These are phyloP conservation scores for Cololabis saira DNA, from an alignment of 2,113 vertebrate species.

Conservation along the genomic window DNA sequence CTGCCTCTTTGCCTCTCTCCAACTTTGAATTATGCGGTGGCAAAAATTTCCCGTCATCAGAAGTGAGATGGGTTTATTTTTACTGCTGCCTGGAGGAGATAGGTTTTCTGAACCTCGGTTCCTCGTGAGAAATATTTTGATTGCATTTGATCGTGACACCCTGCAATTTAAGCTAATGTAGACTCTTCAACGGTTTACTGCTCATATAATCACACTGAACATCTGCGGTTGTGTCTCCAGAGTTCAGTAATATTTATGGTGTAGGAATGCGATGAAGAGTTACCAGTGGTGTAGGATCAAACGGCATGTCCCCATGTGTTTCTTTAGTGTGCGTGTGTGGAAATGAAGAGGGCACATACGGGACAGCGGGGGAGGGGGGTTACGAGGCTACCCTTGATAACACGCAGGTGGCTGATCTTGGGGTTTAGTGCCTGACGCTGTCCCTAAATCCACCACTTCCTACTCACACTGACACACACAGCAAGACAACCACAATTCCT, in stretches of 20 bases:
- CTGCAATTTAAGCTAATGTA: conserved; percentile 21
- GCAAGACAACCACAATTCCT: conserved; percentile 58
- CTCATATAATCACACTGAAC: conserved; percentile 40
- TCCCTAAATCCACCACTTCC: conserved; percentile 60
- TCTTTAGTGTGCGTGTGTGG: conserved; percentile 12
- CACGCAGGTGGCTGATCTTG: conserved; percentile 77
- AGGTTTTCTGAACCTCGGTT: conserved; percentile 43
- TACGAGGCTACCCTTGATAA: conserved; percentile 67
- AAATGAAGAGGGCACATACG: conserved; percentile 54
- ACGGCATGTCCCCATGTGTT: conserved; percentile 15
- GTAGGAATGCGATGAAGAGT: conserved; percentile 28
- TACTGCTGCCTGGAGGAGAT: conserved; percentile 46
- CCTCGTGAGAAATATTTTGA: conserved; percentile 59
- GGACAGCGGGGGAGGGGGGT: conserved; percentile 59
- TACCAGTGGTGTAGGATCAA: conserved; percentile 47
- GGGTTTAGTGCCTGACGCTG: conserved; percentile 61
- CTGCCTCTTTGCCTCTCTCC: conserved; percentile 43
- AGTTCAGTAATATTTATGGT: conserved; percentile 17
- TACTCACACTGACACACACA: conserved; percentile 43
- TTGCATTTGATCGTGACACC: conserved; percentile 51
- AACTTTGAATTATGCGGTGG: conserved; percentile 47
- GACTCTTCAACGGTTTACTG: neutral
- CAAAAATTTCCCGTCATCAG: conserved; percentile 53
- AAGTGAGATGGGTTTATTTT: conserved; percentile 57
- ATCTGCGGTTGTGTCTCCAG: neutral